Base-by-base conservation (phyloP, 1,140 invertebrate species). In the Trachymyrmex septentrionalis region DNA sequence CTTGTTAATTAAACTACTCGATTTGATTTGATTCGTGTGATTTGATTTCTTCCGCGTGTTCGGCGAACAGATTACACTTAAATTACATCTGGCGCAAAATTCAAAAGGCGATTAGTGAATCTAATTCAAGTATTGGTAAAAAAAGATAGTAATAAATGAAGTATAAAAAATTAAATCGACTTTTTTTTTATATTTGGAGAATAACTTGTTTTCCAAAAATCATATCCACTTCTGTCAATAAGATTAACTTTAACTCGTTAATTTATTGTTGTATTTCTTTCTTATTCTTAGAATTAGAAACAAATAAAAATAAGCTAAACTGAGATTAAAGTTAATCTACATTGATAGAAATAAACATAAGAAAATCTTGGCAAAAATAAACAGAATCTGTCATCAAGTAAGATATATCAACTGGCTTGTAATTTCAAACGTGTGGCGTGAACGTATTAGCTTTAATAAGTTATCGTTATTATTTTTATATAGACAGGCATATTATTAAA, bases 291-390 rank as follows among this genome's bases (percentile, higher is more conserved):
- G 14, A 50, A 50, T 16, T 14, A 16, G 14, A 50, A 50, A 44
- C 38, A 2, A 7, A 3, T 44, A 50, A 50, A 50, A 50, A 50
- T 16, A 50, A 50, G 14, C 14, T 50, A 50, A 38, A 38, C 38
- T 44, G 38, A 44, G 9, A 16, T 50, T 50, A 50, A 50, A 50
- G 14, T 50, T 16, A 50, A 50, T 50, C 48, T 16, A 16, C 14
- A 16, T 50, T 50, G 14, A 3, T 44, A 44, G 38, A 44, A 44
- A 44, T 44, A 2, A 14, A 50, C 3, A 16, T 50, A 38, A 69
- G 14, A 14, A 48, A 50, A 64, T 67, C 64, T 44, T 44, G 27
- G 27, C 27, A 38, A 69, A 69, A 48, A 69, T 24, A 69, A 48
- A 30, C 30, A 30, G 30, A 30, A 27, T 69, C 14, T 27, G 0